Evolutionary conservation across 2,113 vertebrate genomes (phyloP).

Genomic region (Thymallus thymallus): DNA sequence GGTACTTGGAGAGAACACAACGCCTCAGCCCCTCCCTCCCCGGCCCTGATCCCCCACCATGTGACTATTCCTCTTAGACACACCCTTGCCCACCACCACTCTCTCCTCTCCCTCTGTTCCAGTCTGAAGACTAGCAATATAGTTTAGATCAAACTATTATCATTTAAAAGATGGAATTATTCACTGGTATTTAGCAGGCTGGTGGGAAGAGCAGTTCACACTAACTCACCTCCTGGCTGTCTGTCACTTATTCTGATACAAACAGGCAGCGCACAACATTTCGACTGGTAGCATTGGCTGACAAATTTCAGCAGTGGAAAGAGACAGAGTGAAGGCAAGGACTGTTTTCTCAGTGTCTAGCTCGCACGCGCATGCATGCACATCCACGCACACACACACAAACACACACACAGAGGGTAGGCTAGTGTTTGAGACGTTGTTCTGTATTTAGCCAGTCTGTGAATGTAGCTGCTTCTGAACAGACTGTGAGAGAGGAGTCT

Average conservation of each 20-base stretch:
- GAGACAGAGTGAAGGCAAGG: neutral
- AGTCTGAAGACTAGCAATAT: too few relatives aligned
- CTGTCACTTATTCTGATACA: too few relatives aligned
- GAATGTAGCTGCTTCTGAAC: too few relatives aligned
- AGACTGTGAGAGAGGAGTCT: neutral
- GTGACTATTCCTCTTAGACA: slow-evolving; percentile 27
- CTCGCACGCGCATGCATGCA: neutral
- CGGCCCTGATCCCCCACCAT: neutral
- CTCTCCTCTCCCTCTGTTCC: neutral
- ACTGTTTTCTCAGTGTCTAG: neutral
- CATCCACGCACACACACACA: slow-evolving; percentile 9
- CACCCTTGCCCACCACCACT: neutral
- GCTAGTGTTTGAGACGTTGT: too few relatives aligned
- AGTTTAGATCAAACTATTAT: too few relatives aligned
- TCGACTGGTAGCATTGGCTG: too few relatives aligned
- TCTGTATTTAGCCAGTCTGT: too few relatives aligned
- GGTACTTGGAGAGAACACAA: neutral
- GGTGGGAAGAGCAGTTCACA: too few relatives aligned
- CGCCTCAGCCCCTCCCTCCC: neutral
- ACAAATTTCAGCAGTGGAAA: neutral
- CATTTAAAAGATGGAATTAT: too few relatives aligned
- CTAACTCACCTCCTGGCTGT: too few relatives aligned
- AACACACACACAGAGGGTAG: neutral
- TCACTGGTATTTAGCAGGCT: too few relatives aligned
- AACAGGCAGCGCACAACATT: too few relatives aligned